A percentile compares a stretch with the other conserved stretches of the same genome.
Evolutionary conservation across 1,140 invertebrate species (phyloP).

Genomic region (Drosophila nigromelanica): DNA sequence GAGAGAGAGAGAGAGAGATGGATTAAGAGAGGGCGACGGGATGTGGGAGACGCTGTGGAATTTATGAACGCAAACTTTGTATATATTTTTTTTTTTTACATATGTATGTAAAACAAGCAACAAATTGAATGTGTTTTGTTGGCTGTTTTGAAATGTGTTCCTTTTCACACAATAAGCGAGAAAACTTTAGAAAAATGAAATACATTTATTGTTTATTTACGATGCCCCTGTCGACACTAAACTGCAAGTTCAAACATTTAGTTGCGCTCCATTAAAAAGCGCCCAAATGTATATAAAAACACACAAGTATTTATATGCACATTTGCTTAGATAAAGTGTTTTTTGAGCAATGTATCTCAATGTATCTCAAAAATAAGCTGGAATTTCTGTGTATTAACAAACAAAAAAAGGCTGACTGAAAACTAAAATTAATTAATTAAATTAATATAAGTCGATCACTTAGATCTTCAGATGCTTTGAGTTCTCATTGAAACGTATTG

Average conservation of each 20-base stretch:
- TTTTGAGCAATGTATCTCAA: too few species aligned
- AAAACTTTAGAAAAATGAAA: slow-evolving; percentile 11
- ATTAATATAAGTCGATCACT: too few species aligned
- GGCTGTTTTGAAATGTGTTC: slow-evolving; percentile 30
- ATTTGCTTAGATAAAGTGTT: too few species aligned
- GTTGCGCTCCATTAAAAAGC: slow-evolving; percentile 7
- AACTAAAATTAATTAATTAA: too few species aligned
- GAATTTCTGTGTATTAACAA: too few species aligned
- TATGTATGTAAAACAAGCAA: slow-evolving; percentile 18
- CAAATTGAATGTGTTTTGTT: slow-evolving; percentile 44
- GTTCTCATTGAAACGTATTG: too few species aligned
- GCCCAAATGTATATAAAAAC: slow-evolving; percentile 1
- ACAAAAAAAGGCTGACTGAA: too few species aligned
- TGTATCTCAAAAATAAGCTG: too few species aligned
- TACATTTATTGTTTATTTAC: slow-evolving; percentile 48
- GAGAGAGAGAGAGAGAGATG: not conserved
- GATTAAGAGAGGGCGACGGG: not conserved
- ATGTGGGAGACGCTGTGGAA: slow-evolving; percentile 24
- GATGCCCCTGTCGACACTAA: slow-evolving; percentile 52
- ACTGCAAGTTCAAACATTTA: slow-evolving; percentile 41
- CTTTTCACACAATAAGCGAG: slow-evolving; percentile 28
- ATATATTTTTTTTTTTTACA: slow-evolving; percentile 6
- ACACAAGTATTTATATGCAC: not conserved
- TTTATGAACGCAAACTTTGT: slow-evolving; percentile 23
- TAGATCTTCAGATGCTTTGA: too few species aligned